phyloP scores from a whole-genome alignment of 2,113 vertebrate species.

The Antennarius striatus region DNA sequence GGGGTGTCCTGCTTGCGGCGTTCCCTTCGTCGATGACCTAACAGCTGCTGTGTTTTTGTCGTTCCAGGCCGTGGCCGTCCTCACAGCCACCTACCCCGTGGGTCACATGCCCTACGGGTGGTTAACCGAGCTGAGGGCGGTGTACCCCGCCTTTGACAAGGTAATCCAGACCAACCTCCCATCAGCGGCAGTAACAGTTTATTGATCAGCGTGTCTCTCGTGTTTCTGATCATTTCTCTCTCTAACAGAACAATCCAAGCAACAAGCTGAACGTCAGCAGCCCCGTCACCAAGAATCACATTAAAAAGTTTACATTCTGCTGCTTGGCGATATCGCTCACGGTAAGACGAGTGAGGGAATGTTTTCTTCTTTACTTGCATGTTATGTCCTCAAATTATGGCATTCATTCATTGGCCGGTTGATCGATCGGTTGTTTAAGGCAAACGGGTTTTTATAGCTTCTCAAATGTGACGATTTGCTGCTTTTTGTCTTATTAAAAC shows the following conservation, averaged over 20 bases:
- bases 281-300: slow-evolving; percentile 86
- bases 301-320: slow-evolving; percentile 95
- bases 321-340: slow-evolving; percentile 91
- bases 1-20: background rate
- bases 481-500: no score
- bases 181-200: background rate
- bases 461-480: no score
- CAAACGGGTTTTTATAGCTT: no score
- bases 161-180: slow-evolving; percentile 67
- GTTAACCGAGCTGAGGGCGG: slow-evolving; percentile 94
- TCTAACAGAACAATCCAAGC: slow-evolving; percentile 90
- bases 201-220: background rate
- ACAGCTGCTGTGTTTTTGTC: slow-evolving; percentile 36
- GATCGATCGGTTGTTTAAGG: no score
- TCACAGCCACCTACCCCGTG: slow-evolving; percentile 97
- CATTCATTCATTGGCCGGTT: no score
- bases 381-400: no score
- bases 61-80: slow-evolving; percentile 91
- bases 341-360: slow-evolving; percentile 80
- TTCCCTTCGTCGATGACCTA: no score
- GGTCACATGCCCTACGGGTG: slow-evolving; percentile 99
- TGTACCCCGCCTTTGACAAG: slow-evolving; percentile 98
- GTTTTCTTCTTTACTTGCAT: no score
- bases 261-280: slow-evolving; percentile 85
- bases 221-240: slow-evolving; percentile 12